These are phyloP conservation scores for Pissodes strobi DNA, from an alignment of 1,140 invertebrate species.

Conservation along the genomic window DNA sequence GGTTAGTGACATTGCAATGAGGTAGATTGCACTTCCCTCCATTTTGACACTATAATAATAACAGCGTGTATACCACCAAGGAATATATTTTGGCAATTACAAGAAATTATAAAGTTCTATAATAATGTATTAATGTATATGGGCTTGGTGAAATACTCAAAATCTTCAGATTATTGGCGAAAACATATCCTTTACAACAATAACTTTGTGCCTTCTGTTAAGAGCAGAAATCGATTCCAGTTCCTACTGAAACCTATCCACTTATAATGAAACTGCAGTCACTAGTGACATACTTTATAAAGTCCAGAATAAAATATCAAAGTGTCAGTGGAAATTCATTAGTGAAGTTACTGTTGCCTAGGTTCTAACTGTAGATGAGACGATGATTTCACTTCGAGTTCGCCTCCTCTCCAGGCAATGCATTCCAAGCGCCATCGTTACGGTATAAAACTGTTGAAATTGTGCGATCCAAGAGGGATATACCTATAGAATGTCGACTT, in stretches of 20 bases:
- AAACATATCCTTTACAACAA: background rate
- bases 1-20: no score
- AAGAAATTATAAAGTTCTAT: no score
- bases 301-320: slow-evolving; percentile 1
- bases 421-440: slow-evolving; percentile 45
- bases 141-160: no score
- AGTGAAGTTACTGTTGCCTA: slow-evolving; percentile 34
- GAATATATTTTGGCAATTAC: no score
- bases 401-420: slow-evolving; percentile 48
- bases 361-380: slow-evolving; percentile 47
- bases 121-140: no score
- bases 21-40: no score
- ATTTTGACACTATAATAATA: no score
- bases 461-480: slow-evolving; percentile 40
- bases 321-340: slow-evolving; percentile 31
- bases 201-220: background rate
- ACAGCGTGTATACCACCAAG: no score
- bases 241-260: slow-evolving; percentile 22
- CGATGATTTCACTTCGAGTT: slow-evolving; percentile 48
- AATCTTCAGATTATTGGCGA: no score
- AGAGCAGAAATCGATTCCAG: slow-evolving; percentile 9
- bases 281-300: slow-evolving; percentile 4
- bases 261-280: slow-evolving; percentile 16
- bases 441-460: slow-evolving; percentile 49
- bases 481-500: no score